Conservation (phyloP, 2,888 invertebrate genomes). For the Atherix ibis region DNA sequence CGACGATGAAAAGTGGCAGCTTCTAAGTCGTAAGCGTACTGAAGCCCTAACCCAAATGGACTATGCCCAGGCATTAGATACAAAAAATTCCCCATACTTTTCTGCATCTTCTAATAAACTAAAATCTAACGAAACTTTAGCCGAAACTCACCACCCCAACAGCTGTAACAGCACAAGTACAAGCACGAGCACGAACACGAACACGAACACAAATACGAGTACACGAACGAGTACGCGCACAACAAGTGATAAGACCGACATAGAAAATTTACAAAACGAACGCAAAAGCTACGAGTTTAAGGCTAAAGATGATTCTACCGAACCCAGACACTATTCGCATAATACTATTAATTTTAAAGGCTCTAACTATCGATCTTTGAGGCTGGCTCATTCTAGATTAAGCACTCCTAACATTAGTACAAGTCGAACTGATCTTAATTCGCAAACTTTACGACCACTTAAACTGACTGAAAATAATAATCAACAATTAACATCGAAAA, state of each 20-base stretch:
- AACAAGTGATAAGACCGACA: slow-evolving; percentile 8
- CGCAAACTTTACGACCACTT: slow-evolving; percentile 11
- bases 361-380: slow-evolving; percentile 29
- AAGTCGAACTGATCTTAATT: slow-evolving; percentile 5
- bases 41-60: slow-evolving; percentile 16
- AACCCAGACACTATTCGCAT: slow-evolving; percentile 25
- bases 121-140: background rate
- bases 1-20: slow-evolving; percentile 32
- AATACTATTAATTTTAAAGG: slow-evolving; percentile 28
- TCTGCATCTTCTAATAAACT: slow-evolving; percentile 4
- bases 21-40: slow-evolving; percentile 26
- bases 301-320: too few relatives aligned
- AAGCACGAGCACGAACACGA: background rate
- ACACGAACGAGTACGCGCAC: too few relatives aligned
- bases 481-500: background rate
- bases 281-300: too few relatives aligned
- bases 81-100: slow-evolving; percentile 7
- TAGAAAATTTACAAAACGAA: background rate
- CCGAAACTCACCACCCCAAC: too few relatives aligned
- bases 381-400: slow-evolving; percentile 28
- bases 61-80: slow-evolving; percentile 13
- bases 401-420: slow-evolving; percentile 20
- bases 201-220: slow-evolving; percentile 6
- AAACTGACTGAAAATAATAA: slow-evolving; percentile 5
- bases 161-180: background rate